phyloP scores from a whole-genome alignment of 1,140 invertebrate species.

The Contarinia nasturtii region DNA sequence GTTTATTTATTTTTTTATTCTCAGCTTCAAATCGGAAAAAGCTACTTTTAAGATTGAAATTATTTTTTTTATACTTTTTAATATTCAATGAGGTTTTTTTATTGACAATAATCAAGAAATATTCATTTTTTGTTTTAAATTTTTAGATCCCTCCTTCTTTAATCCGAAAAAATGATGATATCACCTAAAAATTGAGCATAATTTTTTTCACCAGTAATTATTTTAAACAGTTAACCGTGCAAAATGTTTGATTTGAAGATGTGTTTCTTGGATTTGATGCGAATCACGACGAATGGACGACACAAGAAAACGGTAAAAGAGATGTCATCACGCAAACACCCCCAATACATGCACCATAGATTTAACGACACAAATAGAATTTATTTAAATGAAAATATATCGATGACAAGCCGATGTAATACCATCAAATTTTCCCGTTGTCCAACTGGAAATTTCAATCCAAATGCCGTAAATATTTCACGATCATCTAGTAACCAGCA shows the following conservation, averaged over 20 bases:
- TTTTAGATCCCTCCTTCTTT: no score
- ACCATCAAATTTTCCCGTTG: constrained; percentile 9
- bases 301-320: constrained; percentile 19
- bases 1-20: background rate
- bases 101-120: no score
- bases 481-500: background rate
- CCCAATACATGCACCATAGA: constrained; percentile 15
- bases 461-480: constrained; percentile 12
- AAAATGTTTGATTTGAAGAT: constrained; percentile 21
- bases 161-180: no score
- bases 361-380: constrained; percentile 18
- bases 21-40: background rate
- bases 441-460: constrained; percentile 11
- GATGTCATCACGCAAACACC: constrained; percentile 16
- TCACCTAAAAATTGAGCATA: no score
- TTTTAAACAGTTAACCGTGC: no score
- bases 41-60: no score
- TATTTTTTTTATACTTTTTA: no score
- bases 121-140: no score
- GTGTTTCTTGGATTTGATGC: constrained; percentile 18
- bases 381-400: constrained; percentile 22
- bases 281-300: constrained; percentile 12
- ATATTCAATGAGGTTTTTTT: no score
- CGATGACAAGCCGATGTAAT: constrained; percentile 20
- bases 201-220: no score